Conservation (phyloP, 2,888 invertebrate species). For the Philhelius pedissequus region DNA sequence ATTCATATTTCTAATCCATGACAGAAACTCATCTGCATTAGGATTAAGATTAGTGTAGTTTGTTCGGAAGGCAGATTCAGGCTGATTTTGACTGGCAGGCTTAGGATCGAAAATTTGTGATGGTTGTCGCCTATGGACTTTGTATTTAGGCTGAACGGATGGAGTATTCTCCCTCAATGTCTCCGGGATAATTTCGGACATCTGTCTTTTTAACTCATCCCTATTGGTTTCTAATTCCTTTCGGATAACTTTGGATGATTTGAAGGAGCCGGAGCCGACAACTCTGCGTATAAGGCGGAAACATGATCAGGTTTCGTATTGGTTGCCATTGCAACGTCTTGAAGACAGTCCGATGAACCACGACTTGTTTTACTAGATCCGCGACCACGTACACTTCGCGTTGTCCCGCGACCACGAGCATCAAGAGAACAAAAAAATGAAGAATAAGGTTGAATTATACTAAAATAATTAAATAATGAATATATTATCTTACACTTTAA, state of each 20-base stretch:
- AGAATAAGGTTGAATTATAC: too few relatives aligned
- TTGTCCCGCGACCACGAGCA: background rate
- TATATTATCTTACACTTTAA: too few relatives aligned
- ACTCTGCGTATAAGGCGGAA: background rate
- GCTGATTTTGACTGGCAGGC: background rate
- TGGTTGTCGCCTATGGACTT: background rate
- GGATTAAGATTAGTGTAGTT: background rate
- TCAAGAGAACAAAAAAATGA: too few relatives aligned
- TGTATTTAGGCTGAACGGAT: background rate
- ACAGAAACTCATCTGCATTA: background rate
- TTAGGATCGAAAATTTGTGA: background rate
- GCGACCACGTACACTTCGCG: background rate
- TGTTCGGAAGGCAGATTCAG: background rate
- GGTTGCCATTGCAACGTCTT: background rate
- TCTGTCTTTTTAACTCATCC: too few relatives aligned
- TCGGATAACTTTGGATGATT: background rate
- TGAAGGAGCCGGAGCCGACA: background rate
- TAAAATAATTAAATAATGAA: too few relatives aligned
- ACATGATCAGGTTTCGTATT: background rate
- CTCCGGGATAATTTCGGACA: background rate
- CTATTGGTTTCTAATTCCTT: too few relatives aligned
- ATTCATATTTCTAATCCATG: background rate
- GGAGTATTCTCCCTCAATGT: background rate
- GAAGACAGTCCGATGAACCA: background rate
- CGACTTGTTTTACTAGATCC: background rate